phyloP scores from a whole-genome alignment of 2,888 invertebrate species.

The Piscicola geometra region DNA sequence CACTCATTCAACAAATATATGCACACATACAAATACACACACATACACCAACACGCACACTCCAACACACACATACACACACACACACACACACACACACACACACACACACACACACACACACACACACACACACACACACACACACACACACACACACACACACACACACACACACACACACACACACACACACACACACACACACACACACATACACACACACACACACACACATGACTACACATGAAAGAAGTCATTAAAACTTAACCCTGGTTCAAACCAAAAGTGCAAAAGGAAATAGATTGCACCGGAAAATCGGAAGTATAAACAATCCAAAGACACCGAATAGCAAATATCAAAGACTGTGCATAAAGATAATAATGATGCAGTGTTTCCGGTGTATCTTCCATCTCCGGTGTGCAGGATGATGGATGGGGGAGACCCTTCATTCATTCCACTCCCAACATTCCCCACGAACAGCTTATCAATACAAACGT shows the following conservation, averaged over 20 bases:
- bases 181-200: no score
- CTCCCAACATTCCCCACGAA: neutral
- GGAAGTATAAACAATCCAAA: constrained; percentile 16
- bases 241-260: neutral
- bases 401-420: constrained; percentile 1
- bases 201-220: neutral
- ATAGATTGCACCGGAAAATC: constrained; percentile 13
- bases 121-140: no score
- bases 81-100: no score
- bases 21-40: no score
- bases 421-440: constrained; percentile 3
- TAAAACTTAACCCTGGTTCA: constrained; percentile 15
- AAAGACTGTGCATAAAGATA: constrained; percentile 10
- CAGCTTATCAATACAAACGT: neutral
- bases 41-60: no score
- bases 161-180: no score
- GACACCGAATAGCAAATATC: constrained; percentile 3
- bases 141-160: no score
- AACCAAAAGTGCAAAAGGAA: constrained; percentile 13
- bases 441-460: neutral
- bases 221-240: neutral
- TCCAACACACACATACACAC: no score
- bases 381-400: constrained; percentile 2
- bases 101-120: no score
- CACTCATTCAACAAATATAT: no score